Evolutionary conservation across 64 coral and sea anemone genomes (phyloP).

Genomic region (Platygyra sinensis): DNA sequence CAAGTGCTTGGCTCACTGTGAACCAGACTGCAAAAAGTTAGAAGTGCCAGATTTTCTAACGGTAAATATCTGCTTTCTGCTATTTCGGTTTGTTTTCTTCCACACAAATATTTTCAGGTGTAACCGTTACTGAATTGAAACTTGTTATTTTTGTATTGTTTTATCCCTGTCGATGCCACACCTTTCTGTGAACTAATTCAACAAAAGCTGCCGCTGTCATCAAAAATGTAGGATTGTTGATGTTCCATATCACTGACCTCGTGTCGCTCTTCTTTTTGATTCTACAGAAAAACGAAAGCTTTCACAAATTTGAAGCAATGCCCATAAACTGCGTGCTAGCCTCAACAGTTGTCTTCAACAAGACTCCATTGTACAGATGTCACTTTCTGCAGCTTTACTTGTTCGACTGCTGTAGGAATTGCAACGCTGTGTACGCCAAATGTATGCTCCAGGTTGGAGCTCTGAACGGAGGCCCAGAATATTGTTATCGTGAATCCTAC

Average conservation of each 20-base stretch:
- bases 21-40: background rate
- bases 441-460: background rate
- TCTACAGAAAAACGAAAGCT: slow-evolving; percentile 1
- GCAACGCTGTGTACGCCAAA: background rate
- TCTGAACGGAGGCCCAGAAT: background rate
- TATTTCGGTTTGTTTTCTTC: background rate
- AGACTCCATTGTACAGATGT: background rate
- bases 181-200: no score
- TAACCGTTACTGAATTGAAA: no score
- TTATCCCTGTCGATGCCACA: no score
- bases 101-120: no score
- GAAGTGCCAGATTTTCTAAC: slow-evolving; percentile 20
- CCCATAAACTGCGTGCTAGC: slow-evolving; percentile 8
- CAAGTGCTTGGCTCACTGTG: background rate
- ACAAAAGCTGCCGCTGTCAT: no score
- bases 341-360: background rate
- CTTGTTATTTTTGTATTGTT: no score
- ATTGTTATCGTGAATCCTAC: slow-evolving; percentile 2
- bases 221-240: no score
- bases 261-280: background rate
- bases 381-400: background rate
- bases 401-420: slow-evolving; percentile 6
- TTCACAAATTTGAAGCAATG: background rate
- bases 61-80: background rate
- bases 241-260: no score